These are phyloP conservation scores for Carabus problematicus DNA, from an alignment of 2,888 invertebrate genomes.

Conservation along the genomic window DNA sequence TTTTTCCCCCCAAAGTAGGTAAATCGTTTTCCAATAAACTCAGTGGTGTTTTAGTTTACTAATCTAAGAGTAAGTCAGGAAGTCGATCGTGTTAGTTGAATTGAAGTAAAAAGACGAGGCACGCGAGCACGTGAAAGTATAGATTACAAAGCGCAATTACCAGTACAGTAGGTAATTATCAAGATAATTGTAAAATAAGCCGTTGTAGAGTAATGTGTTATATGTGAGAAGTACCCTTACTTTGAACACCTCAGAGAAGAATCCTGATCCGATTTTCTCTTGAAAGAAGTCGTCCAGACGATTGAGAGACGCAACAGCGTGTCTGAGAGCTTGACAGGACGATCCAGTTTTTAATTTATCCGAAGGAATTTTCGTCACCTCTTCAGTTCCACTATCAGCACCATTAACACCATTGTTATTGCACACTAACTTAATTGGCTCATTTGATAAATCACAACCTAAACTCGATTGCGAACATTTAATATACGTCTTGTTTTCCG, in stretches of 20 bases:
- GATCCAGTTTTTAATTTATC: slow-evolving; percentile 72
- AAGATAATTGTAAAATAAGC: slow-evolving; percentile 24
- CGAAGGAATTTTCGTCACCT: slow-evolving; percentile 55
- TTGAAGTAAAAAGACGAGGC: slow-evolving; percentile 27
- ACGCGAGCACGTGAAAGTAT: slow-evolving; percentile 33
- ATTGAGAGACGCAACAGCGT: slow-evolving; percentile 90
- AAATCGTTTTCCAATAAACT: slow-evolving; percentile 2
- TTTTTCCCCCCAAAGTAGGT: neutral
- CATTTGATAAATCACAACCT: slow-evolving; percentile 25
- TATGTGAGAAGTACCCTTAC: slow-evolving; percentile 64
- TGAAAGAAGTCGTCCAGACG: slow-evolving; percentile 92
- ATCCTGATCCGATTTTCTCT: slow-evolving; percentile 93
- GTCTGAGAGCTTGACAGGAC: slow-evolving; percentile 88
- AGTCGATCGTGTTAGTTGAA: slow-evolving; percentile 24
- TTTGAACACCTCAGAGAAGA: slow-evolving; percentile 98
- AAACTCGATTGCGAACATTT: slow-evolving; percentile 33
- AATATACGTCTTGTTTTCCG: slow-evolving; percentile 24
- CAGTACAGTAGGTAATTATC: too few species aligned
- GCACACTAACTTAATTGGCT: slow-evolving; percentile 33
- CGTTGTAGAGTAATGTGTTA: neutral
- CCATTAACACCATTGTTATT: slow-evolving; percentile 28
- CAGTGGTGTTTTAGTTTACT: slow-evolving; percentile 21
- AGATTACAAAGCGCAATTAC: too few species aligned
- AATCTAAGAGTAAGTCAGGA: slow-evolving; percentile 18
- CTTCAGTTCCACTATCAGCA: slow-evolving; percentile 44